A percentile compares a stretch with the other conserved stretches of the same genome.
These are phyloP conservation scores for Chanos chanos DNA, from an alignment of 2,797 vertebrate species.

Conservation along the genomic window DNA sequence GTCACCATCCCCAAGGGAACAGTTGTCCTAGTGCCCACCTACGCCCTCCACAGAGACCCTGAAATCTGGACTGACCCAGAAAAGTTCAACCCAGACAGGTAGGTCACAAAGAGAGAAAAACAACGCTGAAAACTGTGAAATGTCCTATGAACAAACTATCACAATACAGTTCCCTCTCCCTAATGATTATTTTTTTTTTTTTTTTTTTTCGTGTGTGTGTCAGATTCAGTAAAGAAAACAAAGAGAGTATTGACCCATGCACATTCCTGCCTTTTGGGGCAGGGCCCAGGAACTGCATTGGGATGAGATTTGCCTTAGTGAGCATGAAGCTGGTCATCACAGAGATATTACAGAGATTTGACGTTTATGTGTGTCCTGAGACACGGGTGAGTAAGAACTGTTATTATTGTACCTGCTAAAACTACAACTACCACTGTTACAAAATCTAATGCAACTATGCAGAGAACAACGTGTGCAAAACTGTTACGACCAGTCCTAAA, in stretches of 20 bases:
- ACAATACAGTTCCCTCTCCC: not conserved
- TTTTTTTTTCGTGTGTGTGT: not conserved
- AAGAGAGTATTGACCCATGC: conserved; percentile 65
- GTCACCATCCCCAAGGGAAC: conserved; percentile 65
- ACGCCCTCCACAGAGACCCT: conserved; percentile 58
- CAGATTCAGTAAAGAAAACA: conserved; percentile 78
- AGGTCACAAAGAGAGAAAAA: too few relatives aligned
- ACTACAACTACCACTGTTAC: too few relatives aligned
- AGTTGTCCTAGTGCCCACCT: conserved; percentile 60
- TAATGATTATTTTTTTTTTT: not conserved
- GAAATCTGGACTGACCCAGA: conserved; percentile 68
- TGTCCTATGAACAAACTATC: too few relatives aligned
- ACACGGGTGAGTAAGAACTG: conserved; percentile 79
- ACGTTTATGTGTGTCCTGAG: conserved; percentile 69
- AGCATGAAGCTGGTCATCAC: conserved; percentile 68
- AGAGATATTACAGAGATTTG: conserved; percentile 69
- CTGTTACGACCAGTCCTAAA: too few relatives aligned
- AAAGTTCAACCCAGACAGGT: conserved; percentile 76
- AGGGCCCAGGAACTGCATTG: conserved; percentile 82
- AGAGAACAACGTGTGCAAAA: too few relatives aligned
- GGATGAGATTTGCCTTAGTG: conserved; percentile 79
- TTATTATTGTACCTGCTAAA: too few relatives aligned
- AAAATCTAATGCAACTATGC: too few relatives aligned
- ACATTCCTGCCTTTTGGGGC: conserved; percentile 74
- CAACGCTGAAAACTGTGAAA: too few relatives aligned